These are phyloP conservation scores for Ranitomeya variabilis DNA, from an alignment of 2,113 vertebrate genomes.

Conservation along the genomic window DNA sequence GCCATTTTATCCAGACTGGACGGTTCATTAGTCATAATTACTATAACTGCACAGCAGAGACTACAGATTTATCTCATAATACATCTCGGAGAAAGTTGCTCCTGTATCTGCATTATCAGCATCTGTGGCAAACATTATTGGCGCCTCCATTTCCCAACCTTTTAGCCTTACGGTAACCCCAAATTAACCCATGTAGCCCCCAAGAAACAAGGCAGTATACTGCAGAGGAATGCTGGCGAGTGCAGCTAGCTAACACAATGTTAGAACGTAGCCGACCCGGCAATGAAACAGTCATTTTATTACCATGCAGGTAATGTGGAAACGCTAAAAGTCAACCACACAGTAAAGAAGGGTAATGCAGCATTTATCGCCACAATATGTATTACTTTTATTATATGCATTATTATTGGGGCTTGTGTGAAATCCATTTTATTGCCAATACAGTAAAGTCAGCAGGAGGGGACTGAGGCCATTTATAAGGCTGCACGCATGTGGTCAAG, in stretches of 20 bases:
- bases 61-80: conserved; percentile 79
- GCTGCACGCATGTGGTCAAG: conserved; percentile 53
- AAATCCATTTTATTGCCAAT: background rate
- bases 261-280: background rate
- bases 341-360: no score
- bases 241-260: background rate
- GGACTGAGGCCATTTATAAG: background rate
- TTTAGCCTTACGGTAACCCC: conserved; percentile 71
- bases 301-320: background rate
- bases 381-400: background rate
- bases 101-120: conserved; percentile 81
- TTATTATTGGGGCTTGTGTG: background rate
- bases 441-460: background rate
- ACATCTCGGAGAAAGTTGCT: conserved; percentile 79
- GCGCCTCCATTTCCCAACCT: conserved; percentile 74
- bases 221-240: background rate
- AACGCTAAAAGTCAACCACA: background rate
- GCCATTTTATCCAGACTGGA: conserved; percentile 91
- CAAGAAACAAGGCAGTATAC: background rate
- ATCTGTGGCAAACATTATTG: conserved; percentile 76
- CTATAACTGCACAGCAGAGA: conserved; percentile 82
- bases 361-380: background rate
- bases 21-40: conserved; percentile 93
- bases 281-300: background rate
- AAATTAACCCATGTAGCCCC: background rate